phyloP scores from a whole-genome alignment of 2,888 invertebrate species.

The Salticus scenicus region DNA sequence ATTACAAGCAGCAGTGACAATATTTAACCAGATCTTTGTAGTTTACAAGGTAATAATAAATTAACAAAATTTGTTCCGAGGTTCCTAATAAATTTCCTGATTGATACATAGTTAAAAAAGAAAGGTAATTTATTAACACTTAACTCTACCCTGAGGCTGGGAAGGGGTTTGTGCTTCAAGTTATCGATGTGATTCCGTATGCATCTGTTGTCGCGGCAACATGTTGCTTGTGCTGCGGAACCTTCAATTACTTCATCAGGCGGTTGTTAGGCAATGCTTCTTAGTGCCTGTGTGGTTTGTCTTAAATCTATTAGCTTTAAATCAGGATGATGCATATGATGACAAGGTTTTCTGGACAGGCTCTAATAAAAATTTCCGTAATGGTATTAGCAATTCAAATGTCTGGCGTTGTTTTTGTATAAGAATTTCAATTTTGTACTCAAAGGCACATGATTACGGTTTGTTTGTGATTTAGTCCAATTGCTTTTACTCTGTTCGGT shows the following conservation, averaged over 20 bases:
- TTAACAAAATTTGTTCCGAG: background rate
- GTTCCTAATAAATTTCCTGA: background rate
- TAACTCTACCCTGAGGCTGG: background rate
- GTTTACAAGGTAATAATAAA: background rate
- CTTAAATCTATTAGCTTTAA: background rate
- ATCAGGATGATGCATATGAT: background rate
- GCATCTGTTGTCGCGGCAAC: background rate
- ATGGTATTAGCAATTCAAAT: too few relatives aligned
- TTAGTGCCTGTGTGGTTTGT: background rate
- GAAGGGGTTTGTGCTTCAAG: too few relatives aligned
- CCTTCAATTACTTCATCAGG: conserved; percentile 5
- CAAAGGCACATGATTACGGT: too few relatives aligned
- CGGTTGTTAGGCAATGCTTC: background rate
- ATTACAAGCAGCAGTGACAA: background rate
- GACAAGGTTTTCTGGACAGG: background rate
- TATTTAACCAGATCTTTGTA: background rate
- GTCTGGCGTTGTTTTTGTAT: too few relatives aligned
- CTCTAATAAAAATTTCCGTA: background rate
- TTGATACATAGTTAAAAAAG: conserved; percentile 1
- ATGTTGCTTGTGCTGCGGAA: background rate
- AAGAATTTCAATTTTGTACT: too few relatives aligned
- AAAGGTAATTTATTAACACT: background rate
- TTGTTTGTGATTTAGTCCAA: too few relatives aligned
- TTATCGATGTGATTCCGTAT: background rate
- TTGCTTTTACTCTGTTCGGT: too few relatives aligned